These are phyloP conservation scores for Centruroides vittatus DNA, from an alignment of 1,140 invertebrate species.

Conservation along the genomic window DNA sequence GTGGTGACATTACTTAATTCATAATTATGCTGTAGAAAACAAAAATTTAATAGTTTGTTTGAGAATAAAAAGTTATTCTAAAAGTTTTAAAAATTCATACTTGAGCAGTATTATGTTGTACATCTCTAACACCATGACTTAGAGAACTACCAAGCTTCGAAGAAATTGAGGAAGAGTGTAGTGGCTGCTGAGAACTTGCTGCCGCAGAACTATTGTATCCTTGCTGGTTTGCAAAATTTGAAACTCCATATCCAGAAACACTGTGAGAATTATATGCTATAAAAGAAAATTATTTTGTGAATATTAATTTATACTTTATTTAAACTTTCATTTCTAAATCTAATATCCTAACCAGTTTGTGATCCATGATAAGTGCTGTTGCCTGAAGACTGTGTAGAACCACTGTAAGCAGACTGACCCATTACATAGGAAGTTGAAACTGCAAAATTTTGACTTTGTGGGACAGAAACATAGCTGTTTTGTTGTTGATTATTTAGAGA, in stretches of 20 bases:
- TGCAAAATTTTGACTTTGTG: slow-evolving; percentile 10
- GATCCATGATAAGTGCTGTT: slow-evolving; percentile 3
- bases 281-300: too few species aligned
- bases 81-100: neutral
- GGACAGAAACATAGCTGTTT: slow-evolving; percentile 7
- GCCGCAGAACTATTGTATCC: slow-evolving; percentile 9
- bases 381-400: slow-evolving; percentile 5
- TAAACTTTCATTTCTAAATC: too few species aligned
- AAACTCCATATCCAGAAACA: too few species aligned
- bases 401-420: slow-evolving; percentile 6
- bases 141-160: slow-evolving; percentile 11
- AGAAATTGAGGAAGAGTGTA: slow-evolving; percentile 8
- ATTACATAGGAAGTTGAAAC: slow-evolving; percentile 6
- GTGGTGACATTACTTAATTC: too few species aligned
- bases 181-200: slow-evolving; percentile 3
- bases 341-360: slow-evolving; percentile 4
- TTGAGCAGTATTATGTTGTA: slow-evolving; percentile 11
- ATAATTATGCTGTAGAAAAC: too few species aligned
- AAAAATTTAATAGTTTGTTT: too few species aligned
- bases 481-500: neutral
- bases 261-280: too few species aligned
- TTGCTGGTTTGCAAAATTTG: neutral
- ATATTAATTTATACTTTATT: too few species aligned
- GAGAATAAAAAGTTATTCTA: too few species aligned
- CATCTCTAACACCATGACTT: slow-evolving; percentile 9